Evolutionary conservation across 2,888 invertebrate genomes (phyloP), one percentile per base, ranked within the genome.

Genomic region (Dromius quadrimaculatus): DNA sequence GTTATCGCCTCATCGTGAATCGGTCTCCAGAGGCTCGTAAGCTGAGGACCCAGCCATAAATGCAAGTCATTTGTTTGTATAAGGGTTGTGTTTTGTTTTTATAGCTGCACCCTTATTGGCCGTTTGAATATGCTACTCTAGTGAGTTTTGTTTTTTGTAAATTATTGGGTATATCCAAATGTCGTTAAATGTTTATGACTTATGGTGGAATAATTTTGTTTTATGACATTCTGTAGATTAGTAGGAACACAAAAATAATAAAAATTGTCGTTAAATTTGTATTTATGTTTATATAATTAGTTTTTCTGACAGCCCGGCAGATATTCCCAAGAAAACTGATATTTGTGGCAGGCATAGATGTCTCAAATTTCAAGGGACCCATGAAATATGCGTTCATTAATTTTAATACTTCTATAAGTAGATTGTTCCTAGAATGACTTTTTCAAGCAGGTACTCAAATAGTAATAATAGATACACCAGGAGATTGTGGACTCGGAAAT

Each of bases 81-180:
- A 62, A 62, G 62, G 62, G 62, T 62, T 62, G 62, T 62, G 62
- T 62, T 62, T 62, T 62, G 38, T 62, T 62, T 62, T 62, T 62
- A 62, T 62, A 62, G 62, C 62, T 62, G 62, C 62, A 41, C 62
- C 62, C 62, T 62, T 62, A 62, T 62, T 62, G 62, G 62, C 62
- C 41, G 41, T 62, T 62, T 62, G 43, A 62, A 62, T 41, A 62
- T 62, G 62, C 62, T 41, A 11, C 41, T 62, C 36, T 59, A 15
- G 34, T 59, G 59, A 19, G 34, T 59, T 59, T 59, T 59, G 34
- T 59, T 59, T 59, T 59, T 59, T 36, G 11, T 59, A 59, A 47
- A 17, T 59, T 59, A 59, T 59, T n/a, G 34, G 15, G 34, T n/a
- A 59, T 36, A 36, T 22, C 36, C 13, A 54, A 28, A 54, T 54